Percentiles rank a stretch among this genome's conserved stretches.
phyloP scores from a whole-genome alignment of 2,888 invertebrate species.

The Metalampra italica region DNA sequence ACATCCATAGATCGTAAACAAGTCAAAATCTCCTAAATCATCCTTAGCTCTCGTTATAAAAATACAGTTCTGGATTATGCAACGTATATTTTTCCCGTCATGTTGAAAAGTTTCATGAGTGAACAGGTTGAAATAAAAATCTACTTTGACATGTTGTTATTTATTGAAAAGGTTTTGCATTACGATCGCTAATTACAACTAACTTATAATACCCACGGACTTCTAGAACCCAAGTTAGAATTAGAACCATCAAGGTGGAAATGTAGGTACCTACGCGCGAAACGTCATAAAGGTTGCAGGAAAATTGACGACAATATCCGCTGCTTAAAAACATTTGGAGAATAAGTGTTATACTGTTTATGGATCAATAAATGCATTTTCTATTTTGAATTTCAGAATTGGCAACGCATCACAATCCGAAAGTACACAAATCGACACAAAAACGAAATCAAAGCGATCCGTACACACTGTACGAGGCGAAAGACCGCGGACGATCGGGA shows the following conservation, averaged over 20 bases:
- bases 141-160: no score
- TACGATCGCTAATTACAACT: no score
- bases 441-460: conserved; percentile 42
- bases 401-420: conserved; percentile 39
- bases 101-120: neutral
- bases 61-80: neutral
- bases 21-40: neutral
- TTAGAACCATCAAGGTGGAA: no score
- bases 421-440: conserved; percentile 39
- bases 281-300: no score
- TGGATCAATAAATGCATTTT: neutral
- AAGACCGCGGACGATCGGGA: conserved; percentile 75
- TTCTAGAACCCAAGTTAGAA: no score
- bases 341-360: no score
- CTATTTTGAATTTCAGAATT: conserved; percentile 53
- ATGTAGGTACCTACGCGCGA: no score
- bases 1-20: neutral
- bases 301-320: no score
- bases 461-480: conserved; percentile 53
- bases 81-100: neutral
- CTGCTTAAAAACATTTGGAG: no score
- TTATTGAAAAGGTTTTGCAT: no score
- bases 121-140: no score
- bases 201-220: no score
- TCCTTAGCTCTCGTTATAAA: neutral